phyloP scores from a whole-genome alignment of 1,140 invertebrate genomes.

The Pteromalus puparum region DNA sequence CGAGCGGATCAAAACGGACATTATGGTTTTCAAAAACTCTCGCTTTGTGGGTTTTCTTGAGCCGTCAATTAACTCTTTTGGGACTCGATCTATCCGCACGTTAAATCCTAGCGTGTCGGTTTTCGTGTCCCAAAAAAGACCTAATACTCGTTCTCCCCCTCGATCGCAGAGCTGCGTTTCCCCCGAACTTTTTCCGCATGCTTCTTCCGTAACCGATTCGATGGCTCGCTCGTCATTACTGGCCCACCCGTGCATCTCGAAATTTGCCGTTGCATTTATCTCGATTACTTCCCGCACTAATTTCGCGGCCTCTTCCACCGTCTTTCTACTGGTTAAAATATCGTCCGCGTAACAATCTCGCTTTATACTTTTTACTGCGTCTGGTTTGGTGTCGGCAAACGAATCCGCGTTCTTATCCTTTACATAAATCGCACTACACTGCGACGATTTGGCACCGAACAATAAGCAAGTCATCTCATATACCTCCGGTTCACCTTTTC shows the following conservation, averaged over 20 bases:
- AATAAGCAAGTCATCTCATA: conserved; percentile 29
- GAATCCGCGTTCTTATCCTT: conserved; percentile 62
- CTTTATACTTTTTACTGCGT: conserved; percentile 57
- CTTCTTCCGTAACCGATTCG: not conserved
- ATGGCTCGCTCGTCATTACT: conserved; percentile 11
- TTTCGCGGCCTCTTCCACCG: conserved; percentile 45
- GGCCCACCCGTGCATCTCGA: conserved; percentile 39
- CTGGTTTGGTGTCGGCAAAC: conserved; percentile 50
- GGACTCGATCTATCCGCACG: conserved; percentile 11
- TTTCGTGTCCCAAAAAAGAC: conserved; percentile 33
- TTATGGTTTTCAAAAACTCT: conserved; percentile 49
- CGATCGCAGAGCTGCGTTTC: not conserved
- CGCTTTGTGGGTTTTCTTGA: conserved; percentile 49
- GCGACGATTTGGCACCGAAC: conserved; percentile 62
- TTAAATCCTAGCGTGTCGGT: conserved; percentile 21
- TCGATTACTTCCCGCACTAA: conserved; percentile 54
- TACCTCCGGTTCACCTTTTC: not conserved
- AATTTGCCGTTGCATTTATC: conserved; percentile 54
- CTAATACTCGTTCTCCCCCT: conserved; percentile 19
- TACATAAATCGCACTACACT: conserved; percentile 60
- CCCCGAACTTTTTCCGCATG: not conserved
- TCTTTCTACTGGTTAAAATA: conserved; percentile 58
- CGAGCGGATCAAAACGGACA: conserved; percentile 60
- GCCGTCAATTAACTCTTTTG: not conserved
- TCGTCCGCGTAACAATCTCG: conserved; percentile 65